A percentile compares a stretch with the other conserved stretches of the same genome.
Evolutionary conservation across 2,113 vertebrate genomes (phyloP).

Genomic region (Melanocharis versteri): DNA sequence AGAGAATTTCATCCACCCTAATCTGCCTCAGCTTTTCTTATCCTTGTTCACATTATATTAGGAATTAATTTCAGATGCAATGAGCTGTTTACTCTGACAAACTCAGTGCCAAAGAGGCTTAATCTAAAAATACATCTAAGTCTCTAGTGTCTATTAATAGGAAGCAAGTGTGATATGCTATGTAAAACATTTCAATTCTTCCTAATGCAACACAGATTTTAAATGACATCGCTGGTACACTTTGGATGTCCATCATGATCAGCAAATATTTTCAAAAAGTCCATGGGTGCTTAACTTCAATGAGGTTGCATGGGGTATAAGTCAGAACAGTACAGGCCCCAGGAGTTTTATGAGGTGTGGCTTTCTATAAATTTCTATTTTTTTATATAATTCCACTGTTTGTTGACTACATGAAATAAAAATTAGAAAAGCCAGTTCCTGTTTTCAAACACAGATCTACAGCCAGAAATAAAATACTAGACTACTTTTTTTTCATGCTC

Average conservation of each 20-base stretch:
- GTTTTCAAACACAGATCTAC: background rate
- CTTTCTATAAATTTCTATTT: background rate
- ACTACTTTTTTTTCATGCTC: background rate
- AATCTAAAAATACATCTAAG: slow-evolving; percentile 53
- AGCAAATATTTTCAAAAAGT: slow-evolving; percentile 11
- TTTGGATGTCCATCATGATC: background rate
- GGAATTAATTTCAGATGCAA: slow-evolving; percentile 49
- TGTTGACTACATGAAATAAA: background rate
- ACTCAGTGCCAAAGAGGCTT: background rate
- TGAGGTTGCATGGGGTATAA: background rate
- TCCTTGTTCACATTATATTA: background rate
- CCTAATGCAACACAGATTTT: slow-evolving; percentile 47
- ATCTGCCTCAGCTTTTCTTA: background rate
- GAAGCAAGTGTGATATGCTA: slow-evolving; percentile 30
- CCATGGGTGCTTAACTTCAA: background rate
- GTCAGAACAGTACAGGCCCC: background rate
- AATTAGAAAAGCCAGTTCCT: background rate
- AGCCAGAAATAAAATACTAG: background rate
- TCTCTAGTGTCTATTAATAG: slow-evolving; percentile 39
- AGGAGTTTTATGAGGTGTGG: background rate
- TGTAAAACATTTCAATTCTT: slow-evolving; percentile 28
- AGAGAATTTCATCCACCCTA: background rate
- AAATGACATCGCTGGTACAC: background rate
- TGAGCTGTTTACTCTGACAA: background rate
- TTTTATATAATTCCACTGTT: background rate